These are phyloP conservation scores for Eclectus roratus DNA, from an alignment of 2,113 vertebrate species.

Conservation along the genomic window DNA sequence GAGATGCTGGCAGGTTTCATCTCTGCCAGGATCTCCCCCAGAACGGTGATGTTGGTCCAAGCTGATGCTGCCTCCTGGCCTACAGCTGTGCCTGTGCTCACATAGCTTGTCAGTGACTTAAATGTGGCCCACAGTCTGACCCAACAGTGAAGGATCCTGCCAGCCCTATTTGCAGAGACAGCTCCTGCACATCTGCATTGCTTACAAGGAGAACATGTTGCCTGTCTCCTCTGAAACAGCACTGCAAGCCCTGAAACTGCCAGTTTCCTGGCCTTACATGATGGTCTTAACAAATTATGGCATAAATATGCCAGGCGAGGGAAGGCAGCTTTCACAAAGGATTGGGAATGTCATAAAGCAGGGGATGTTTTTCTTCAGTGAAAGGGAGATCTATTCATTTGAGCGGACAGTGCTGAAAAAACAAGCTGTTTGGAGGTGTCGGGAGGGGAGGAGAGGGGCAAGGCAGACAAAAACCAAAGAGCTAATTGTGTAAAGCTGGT, in stretches of 20 bases:
- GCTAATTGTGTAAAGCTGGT: conserved; percentile 1
- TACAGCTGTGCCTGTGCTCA: not conserved
- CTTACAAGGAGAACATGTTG: not conserved
- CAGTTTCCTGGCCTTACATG: not conserved
- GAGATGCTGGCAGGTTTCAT: not conserved
- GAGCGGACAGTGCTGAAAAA: not conserved
- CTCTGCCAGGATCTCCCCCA: not conserved
- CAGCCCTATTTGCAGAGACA: not conserved
- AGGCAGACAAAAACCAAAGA: not conserved
- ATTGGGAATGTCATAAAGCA: not conserved
- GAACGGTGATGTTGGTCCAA: not conserved
- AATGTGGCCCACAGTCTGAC: not conserved
- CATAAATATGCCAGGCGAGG: conserved; percentile 16
- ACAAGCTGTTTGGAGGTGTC: not conserved
- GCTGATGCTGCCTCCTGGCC: not conserved
- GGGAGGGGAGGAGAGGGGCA: not conserved
- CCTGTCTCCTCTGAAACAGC: not conserved
- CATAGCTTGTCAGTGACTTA: not conserved
- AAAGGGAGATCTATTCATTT: not conserved
- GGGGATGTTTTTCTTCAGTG: not conserved
- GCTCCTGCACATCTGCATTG: not conserved
- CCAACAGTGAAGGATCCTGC: not conserved
- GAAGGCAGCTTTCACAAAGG: not conserved
- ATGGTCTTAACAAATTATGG: conserved; percentile 35
- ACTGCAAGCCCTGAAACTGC: conserved; percentile 16